A percentile compares a stretch with the other conserved stretches of the same genome.
These are phyloP conservation scores for Sarcophaga subvicina DNA, from an alignment of 2,888 invertebrate species.

Conservation along the genomic window DNA sequence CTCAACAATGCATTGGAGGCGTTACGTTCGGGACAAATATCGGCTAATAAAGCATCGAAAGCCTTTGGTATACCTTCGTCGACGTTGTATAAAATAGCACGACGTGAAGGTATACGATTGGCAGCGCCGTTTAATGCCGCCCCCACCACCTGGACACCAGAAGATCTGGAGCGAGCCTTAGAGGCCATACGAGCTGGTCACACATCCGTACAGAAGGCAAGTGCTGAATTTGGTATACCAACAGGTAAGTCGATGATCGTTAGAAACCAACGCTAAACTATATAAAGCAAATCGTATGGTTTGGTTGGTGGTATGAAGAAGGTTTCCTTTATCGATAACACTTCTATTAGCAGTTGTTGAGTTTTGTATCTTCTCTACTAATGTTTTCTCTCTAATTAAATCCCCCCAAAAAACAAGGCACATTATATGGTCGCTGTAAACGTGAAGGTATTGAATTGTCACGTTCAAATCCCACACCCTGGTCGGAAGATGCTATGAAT, in stretches of 20 bases:
- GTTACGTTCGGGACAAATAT: constrained; percentile 91
- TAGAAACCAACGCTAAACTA: too few relatives aligned
- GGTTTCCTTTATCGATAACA: too few relatives aligned
- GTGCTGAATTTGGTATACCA: constrained; percentile 93
- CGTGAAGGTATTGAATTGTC: constrained; percentile 94
- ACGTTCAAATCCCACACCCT: constrained; percentile 94
- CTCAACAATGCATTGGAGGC: constrained; percentile 92
- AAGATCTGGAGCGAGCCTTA: constrained; percentile 91
- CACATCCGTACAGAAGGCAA: constrained; percentile 92
- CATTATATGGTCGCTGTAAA: constrained; percentile 93
- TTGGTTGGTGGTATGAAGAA: too few relatives aligned
- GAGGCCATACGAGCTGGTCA: constrained; percentile 91
- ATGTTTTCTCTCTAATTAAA: constrained; percentile 23
- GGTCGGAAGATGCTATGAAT: constrained; percentile 97
- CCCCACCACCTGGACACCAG: constrained; percentile 93
- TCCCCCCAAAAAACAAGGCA: constrained; percentile 83
- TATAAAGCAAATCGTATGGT: too few relatives aligned
- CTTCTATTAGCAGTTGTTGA: background rate
- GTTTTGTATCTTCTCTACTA: constrained; percentile 45
- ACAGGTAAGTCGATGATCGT: constrained; percentile 83
- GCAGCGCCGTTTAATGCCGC: constrained; percentile 96
- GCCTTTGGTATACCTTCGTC: constrained; percentile 95
- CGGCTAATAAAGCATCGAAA: constrained; percentile 95
- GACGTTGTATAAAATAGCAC: constrained; percentile 94
- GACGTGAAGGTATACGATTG: constrained; percentile 93